Conservation (phyloP, 2,888 invertebrate species). For the Andrena bicolor region DNA sequence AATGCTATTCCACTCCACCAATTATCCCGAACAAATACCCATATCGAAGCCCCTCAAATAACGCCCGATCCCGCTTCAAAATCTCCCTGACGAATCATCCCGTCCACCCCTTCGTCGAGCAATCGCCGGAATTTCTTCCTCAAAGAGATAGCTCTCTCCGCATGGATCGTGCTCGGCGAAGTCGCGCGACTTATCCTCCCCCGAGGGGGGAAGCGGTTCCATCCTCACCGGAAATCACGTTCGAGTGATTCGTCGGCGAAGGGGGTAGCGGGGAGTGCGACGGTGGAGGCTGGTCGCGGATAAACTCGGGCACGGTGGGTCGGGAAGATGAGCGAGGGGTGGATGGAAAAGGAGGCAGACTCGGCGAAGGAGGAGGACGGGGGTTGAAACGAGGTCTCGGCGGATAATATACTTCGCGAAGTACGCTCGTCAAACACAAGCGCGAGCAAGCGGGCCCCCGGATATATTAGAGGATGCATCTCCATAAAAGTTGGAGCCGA, state of each 20-base stretch:
- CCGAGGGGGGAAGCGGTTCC: conserved; percentile 47
- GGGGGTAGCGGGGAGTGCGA: background rate
- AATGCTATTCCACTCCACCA: too few relatives aligned
- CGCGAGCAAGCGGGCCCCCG: conserved; percentile 82
- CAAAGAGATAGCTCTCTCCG: conserved; percentile 43
- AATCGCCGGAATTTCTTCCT: conserved; percentile 19
- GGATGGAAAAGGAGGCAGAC: background rate
- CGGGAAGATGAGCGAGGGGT: conserved; percentile 3
- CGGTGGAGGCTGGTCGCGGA: conserved; percentile 45
- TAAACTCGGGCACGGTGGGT: conserved; percentile 34
- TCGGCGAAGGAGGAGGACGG: conserved; percentile 48
- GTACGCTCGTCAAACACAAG: conserved; percentile 85
- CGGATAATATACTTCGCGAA: conserved; percentile 83
- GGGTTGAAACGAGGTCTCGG: conserved; percentile 70
- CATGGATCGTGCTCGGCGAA: conserved; percentile 28
- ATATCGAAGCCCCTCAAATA: background rate
- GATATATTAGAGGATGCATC: conserved; percentile 85
- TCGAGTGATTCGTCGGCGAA: conserved; percentile 81
- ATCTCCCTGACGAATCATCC: conserved; percentile 47
- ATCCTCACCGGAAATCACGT: conserved; percentile 72
- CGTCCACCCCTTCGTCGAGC: conserved; percentile 8
- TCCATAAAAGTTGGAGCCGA: conserved; percentile 84
- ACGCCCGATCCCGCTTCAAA: conserved; percentile 1
- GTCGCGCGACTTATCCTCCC: conserved; percentile 37
- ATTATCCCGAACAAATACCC: background rate